phyloP scores from a whole-genome alignment of 2,113 vertebrate species.

The Trichomycterus rosablanca region DNA sequence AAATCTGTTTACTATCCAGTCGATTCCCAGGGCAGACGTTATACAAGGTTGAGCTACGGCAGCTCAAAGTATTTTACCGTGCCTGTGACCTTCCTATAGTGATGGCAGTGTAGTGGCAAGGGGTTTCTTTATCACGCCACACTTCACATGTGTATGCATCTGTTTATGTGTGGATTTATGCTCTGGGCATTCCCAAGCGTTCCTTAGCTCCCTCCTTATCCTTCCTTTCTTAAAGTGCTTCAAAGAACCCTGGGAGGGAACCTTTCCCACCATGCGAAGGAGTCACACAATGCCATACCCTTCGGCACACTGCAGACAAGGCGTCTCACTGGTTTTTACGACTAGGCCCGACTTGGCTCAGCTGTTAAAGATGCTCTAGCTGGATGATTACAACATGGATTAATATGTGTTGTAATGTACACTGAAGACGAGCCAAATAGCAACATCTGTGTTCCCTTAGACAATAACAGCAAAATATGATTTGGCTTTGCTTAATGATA shows the following conservation, averaged over 20 bases:
- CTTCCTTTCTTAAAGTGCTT: constrained; percentile 43
- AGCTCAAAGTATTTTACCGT: constrained; percentile 3
- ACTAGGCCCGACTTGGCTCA: not conserved
- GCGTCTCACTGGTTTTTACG: constrained; percentile 13
- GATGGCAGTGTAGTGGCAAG: constrained; percentile 26
- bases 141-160: constrained; percentile 5
- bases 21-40: constrained; percentile 28
- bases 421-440: constrained; percentile 17
- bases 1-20: constrained; percentile 30
- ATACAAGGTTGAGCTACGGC: constrained; percentile 14
- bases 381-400: constrained; percentile 3
- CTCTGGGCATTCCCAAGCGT: constrained; percentile 33
- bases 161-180: constrained; percentile 15
- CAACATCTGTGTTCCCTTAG: constrained; percentile 40
- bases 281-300: constrained; percentile 10
- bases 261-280: constrained; percentile 38
- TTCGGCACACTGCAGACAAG: not conserved
- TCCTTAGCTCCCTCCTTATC: constrained; percentile 49
- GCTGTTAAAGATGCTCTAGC: not conserved
- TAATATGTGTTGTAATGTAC: constrained; percentile 26
- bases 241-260: constrained; percentile 39
- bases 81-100: constrained; percentile 52
- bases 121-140: constrained; percentile 33
- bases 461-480: constrained; percentile 20
- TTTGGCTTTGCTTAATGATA: constrained; percentile 13